Evolutionary conservation across 2,888 invertebrate species (phyloP).

Genomic region (Pherbina coryleti): DNA sequence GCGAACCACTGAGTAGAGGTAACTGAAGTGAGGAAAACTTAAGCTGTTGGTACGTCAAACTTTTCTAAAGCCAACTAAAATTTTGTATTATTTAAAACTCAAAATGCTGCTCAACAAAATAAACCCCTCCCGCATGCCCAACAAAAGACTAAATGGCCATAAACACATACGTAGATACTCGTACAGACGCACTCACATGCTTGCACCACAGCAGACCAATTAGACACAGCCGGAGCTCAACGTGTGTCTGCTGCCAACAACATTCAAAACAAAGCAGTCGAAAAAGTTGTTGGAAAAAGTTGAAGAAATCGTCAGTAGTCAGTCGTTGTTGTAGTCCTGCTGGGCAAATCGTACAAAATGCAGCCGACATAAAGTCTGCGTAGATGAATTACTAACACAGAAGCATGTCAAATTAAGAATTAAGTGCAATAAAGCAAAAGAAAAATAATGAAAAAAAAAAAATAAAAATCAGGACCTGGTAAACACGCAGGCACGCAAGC

Average conservation of each 20-base stretch:
- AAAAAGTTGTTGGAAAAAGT: not conserved
- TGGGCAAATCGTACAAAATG: not conserved
- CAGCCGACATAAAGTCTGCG: conserved; percentile 4
- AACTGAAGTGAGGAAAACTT: conserved; percentile 16
- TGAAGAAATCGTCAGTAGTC: too few relatives aligned
- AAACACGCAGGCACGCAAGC: not conserved
- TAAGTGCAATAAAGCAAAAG: conserved; percentile 1
- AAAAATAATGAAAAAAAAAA: not conserved
- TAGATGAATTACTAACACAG: conserved; percentile 14
- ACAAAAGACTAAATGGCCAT: not conserved
- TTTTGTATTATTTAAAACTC: not conserved
- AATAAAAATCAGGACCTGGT: not conserved
- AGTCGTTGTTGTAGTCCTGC: too few relatives aligned
- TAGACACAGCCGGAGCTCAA: not conserved
- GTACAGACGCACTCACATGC: not conserved
- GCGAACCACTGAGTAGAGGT: not conserved
- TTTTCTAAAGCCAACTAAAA: not conserved
- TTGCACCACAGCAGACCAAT: not conserved
- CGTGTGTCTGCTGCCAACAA: conserved; percentile 5
- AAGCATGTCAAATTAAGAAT: conserved; percentile 35
- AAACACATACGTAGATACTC: not conserved
- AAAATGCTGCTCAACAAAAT: not conserved
- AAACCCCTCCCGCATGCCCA: not conserved
- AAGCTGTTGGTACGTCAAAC: too few relatives aligned
- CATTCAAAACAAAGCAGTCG: not conserved